Conservation (phyloP, 2,797 vertebrate genomes). For the Rhodeus uyekii region DNA sequence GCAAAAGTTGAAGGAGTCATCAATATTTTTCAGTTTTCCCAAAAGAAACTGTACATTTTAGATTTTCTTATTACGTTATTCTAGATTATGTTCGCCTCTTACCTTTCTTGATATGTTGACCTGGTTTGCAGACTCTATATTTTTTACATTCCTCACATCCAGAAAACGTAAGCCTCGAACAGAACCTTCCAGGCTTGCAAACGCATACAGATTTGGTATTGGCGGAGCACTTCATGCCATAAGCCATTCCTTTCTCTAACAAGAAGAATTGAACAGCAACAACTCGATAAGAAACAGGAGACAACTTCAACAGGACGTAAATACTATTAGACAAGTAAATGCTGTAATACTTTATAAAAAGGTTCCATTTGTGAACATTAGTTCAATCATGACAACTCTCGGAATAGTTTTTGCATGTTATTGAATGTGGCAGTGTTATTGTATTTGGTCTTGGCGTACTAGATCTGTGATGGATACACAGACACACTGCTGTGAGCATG, state of each 20-base stretch:
- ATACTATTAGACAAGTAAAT: too few species aligned
- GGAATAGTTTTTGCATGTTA: too few species aligned
- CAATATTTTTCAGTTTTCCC: too few species aligned
- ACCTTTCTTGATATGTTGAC: conserved; percentile 66
- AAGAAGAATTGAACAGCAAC: background rate
- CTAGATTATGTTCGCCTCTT: conserved; percentile 22
- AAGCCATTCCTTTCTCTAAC: conserved; percentile 61
- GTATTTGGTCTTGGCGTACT: too few species aligned
- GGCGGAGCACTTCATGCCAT: conserved; percentile 56
- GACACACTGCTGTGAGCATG: too few species aligned
- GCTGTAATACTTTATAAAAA: too few species aligned
- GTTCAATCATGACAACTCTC: too few species aligned
- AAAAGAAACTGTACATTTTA: background rate
- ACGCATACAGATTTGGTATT: conserved; percentile 59
- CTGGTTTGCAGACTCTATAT: conserved; percentile 56
- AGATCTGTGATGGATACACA: too few species aligned
- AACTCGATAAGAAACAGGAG: background rate
- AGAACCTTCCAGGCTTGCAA: conserved; percentile 68
- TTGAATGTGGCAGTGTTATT: too few species aligned
- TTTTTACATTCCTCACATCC: conserved; percentile 55
- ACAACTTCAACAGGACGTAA: too few species aligned
- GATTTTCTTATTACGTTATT: too few species aligned
- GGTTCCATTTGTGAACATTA: too few species aligned
- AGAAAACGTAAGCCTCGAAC: rapidly evolving
- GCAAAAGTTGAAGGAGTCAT: background rate